A percentile compares a stretch with the other conserved stretches of the same genome.
Evolutionary conservation across 2,797 vertebrate species (phyloP).

Genomic region (Myotis pilosus): DNA sequence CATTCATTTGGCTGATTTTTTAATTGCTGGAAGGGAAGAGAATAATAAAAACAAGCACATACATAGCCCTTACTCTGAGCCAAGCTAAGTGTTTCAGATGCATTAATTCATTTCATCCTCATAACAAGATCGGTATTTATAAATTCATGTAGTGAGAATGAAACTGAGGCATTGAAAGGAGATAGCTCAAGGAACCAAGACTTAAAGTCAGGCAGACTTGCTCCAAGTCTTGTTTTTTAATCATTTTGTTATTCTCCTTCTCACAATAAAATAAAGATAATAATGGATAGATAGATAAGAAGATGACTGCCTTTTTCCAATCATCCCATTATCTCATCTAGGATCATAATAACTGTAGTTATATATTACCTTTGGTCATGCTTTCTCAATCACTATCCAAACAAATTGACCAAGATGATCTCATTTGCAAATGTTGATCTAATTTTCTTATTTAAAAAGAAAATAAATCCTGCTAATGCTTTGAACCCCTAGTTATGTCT

Average conservation of each 20-base stretch:
- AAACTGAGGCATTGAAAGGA: neutral
- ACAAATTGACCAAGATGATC: neutral
- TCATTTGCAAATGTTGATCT: neutral
- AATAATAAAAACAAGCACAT: neutral
- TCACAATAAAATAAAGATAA: slow-evolving; percentile 8
- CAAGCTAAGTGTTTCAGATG: neutral
- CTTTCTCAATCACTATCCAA: neutral
- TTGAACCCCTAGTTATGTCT: neutral
- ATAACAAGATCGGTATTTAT: neutral
- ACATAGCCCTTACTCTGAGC: neutral
- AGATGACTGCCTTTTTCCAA: neutral
- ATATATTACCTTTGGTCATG: neutral
- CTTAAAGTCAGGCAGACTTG: neutral
- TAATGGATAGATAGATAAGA: neutral
- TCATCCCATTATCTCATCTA: neutral
- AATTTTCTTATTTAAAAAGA: neutral
- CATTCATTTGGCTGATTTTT: neutral
- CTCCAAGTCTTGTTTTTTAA: neutral
- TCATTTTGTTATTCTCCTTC: neutral
- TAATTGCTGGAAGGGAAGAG: neutral
- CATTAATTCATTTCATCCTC: neutral
- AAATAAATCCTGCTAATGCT: neutral
- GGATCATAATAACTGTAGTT: neutral
- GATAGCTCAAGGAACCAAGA: neutral
- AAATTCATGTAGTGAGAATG: neutral